phyloP scores from a whole-genome alignment of 2,113 vertebrate species.

The Hiodon tergisus region DNA sequence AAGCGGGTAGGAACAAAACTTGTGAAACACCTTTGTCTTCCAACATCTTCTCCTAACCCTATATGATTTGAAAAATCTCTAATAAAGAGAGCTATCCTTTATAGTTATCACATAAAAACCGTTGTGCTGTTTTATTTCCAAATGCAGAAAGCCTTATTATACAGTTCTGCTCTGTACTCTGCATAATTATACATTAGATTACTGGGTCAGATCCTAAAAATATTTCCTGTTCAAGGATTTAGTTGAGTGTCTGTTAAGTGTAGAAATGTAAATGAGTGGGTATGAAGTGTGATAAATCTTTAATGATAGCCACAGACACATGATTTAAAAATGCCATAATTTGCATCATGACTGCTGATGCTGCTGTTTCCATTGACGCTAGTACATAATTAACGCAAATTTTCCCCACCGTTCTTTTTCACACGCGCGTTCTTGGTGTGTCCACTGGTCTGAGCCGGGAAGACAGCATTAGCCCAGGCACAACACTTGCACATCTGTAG shows the following conservation, averaged over 20 bases:
- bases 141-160: not conserved
- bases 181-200: constrained; percentile 37
- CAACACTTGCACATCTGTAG: not conserved
- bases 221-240: constrained; percentile 40
- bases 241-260: constrained; percentile 7
- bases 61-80: not conserved
- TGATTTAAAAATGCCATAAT: not conserved
- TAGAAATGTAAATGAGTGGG: not conserved
- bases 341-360: no score
- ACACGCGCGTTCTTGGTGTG: no score
- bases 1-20: no score
- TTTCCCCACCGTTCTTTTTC: no score
- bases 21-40: no score
- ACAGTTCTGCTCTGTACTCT: constrained; percentile 11
- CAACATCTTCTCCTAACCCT: not conserved
- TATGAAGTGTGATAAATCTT: constrained; percentile 24
- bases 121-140: not conserved
- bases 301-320: not conserved
- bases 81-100: not conserved
- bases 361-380: not conserved
- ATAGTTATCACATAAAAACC: not conserved
- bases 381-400: not conserved
- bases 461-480: not conserved
- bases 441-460: not conserved
- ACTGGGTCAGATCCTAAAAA: constrained; percentile 44